Percentiles rank a stretch among this genome's conserved stretches.
phyloP scores from a whole-genome alignment of 2,888 invertebrate species.

The Machimus rusticus region DNA sequence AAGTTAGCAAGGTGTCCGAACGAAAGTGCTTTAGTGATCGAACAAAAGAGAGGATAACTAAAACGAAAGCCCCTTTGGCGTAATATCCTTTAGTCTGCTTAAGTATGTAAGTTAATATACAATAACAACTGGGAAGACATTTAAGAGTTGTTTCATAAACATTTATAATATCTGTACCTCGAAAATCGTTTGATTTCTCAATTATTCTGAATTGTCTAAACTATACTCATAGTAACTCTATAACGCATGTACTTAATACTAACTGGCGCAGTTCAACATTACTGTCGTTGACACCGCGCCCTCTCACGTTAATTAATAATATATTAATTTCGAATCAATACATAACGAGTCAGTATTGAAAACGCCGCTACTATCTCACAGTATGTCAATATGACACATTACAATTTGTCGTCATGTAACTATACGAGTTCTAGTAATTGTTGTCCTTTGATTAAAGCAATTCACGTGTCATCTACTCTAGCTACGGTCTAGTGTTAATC shows the following conservation, averaged over 20 bases:
- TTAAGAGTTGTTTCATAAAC: constrained; percentile 40
- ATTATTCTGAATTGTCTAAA: constrained; percentile 38
- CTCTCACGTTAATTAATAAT: constrained; percentile 22
- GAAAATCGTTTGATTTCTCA: constrained; percentile 27
- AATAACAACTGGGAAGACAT: constrained; percentile 45
- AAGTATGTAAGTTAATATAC: constrained; percentile 34
- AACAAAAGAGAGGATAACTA: neutral
- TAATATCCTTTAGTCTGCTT: constrained; percentile 2
- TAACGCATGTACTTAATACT: constrained; percentile 42
- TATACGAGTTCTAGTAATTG: constrained; percentile 16
- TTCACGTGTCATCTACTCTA: constrained; percentile 32
- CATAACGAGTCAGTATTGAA: neutral
- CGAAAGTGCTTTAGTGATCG: neutral
- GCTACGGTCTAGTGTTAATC: constrained; percentile 21
- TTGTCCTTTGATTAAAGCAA: constrained; percentile 30
- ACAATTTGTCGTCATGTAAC: constrained; percentile 1
- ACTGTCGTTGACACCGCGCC: neutral
- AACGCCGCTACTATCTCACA: constrained; percentile 4
- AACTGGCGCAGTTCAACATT: constrained; percentile 3
- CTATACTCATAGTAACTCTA: constrained; percentile 17
- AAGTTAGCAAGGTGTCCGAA: neutral
- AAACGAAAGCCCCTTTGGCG: neutral
- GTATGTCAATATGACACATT: constrained; percentile 38
- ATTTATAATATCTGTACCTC: constrained; percentile 32
- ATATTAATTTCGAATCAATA: constrained; percentile 43